Percentiles rank a stretch among this genome's conserved stretches.
Evolutionary conservation across 1,140 invertebrate species (phyloP).

Genomic region (Vollenhovia emeryi): DNA sequence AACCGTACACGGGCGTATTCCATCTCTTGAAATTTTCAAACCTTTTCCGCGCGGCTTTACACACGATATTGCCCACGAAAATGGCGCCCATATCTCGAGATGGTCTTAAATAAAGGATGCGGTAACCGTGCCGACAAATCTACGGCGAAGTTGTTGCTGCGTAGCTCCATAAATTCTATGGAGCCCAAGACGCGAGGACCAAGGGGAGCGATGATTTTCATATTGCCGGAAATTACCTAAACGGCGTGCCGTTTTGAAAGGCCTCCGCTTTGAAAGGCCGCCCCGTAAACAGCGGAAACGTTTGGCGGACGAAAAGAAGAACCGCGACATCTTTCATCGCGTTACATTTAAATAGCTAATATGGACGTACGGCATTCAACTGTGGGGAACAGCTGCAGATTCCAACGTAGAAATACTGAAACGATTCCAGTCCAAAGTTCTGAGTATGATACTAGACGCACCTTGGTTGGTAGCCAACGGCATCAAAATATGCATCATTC

Average conservation of each 20-base stretch:
- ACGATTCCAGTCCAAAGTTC: too few relatives aligned
- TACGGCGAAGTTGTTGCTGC: conserved; percentile 4
- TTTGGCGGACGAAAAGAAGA: not conserved
- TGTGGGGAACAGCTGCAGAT: too few relatives aligned
- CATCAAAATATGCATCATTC: too few relatives aligned
- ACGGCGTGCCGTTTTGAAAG: not conserved
- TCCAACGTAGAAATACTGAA: too few relatives aligned
- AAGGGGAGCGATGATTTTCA: conserved; percentile 5
- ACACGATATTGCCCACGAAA: conserved; percentile 36
- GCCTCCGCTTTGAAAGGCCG: not conserved
- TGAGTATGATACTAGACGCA: too few relatives aligned
- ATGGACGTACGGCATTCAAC: too few relatives aligned
- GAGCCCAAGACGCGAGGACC: not conserved
- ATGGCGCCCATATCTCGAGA: conserved; percentile 13
- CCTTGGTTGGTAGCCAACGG: too few relatives aligned
- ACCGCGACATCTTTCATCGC: not conserved
- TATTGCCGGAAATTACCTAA: not conserved
- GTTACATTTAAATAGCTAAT: not conserved
- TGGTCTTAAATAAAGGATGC: conserved; percentile 37
- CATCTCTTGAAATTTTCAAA: conserved; percentile 44
- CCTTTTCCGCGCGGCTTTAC: conserved; percentile 25
- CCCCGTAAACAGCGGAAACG: not conserved
- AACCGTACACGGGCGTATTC: not conserved
- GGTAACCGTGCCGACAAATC: conserved; percentile 32
- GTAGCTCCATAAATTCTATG: conserved; percentile 26